phyloP scores from a whole-genome alignment of 2,888 invertebrate genomes.

The Mactromeris polynyma region DNA sequence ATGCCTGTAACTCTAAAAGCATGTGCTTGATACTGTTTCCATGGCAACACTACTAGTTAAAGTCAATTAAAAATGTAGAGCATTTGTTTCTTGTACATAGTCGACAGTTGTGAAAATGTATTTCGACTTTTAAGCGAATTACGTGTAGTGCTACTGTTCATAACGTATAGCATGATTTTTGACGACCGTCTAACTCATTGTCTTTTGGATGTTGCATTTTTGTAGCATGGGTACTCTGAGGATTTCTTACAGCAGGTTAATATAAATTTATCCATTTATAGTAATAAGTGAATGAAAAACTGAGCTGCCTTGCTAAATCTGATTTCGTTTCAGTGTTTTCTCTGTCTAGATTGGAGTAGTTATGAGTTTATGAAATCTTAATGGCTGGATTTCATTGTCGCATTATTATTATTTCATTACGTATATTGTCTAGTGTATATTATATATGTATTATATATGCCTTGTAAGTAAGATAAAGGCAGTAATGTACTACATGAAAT shows the following conservation, averaged over 20 bases:
- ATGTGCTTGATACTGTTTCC: not conserved
- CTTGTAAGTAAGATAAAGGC: not conserved
- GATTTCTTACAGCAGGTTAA: constrained; percentile 18
- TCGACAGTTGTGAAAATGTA: not conserved
- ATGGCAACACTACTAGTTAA: not conserved
- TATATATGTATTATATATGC: not conserved
- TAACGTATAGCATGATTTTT: not conserved
- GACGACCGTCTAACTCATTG: not conserved
- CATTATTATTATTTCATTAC: not conserved
- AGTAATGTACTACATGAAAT: not conserved
- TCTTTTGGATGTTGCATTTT: constrained; percentile 14
- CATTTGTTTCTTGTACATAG: constrained; percentile 5
- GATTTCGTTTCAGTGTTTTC: constrained; percentile 4
- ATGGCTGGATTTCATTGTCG: constrained; percentile 11
- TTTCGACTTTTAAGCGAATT: not conserved
- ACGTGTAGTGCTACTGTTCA: not conserved
- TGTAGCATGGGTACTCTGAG: constrained; percentile 17
- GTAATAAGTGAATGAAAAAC: not conserved
- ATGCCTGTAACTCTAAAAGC: constrained; percentile 9
- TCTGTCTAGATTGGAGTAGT: not conserved
- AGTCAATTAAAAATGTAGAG: not conserved
- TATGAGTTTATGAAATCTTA: constrained; percentile 21
- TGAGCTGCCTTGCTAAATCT: constrained; percentile 17
- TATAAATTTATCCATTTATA: not conserved
- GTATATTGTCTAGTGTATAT: constrained; percentile 17